Evolutionary conservation across 2,888 invertebrate species (phyloP).

Genomic region (Ariolimax columbianus): DNA sequence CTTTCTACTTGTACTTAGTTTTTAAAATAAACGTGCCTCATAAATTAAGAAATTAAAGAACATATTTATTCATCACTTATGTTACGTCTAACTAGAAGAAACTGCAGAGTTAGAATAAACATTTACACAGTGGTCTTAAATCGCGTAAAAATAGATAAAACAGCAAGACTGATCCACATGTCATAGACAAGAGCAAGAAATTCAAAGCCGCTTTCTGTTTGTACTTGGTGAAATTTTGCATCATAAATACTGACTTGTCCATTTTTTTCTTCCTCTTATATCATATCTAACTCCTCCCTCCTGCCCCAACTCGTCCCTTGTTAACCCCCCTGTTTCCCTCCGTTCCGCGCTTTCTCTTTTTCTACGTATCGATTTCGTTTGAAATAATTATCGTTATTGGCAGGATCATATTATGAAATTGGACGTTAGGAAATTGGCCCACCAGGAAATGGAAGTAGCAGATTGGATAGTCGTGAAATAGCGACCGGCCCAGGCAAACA

Average conservation of each 20-base stretch:
- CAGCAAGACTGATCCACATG: neutral
- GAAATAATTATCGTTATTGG: constrained; percentile 39
- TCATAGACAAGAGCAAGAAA: neutral
- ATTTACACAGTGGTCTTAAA: neutral
- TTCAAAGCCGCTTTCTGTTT: constrained; percentile 2
- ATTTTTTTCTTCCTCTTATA: neutral
- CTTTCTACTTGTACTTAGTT: too few relatives aligned
- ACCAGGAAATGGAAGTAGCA: constrained; percentile 43
- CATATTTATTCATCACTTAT: too few relatives aligned
- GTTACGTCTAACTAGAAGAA: too few relatives aligned
- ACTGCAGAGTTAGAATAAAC: neutral
- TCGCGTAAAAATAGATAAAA: neutral
- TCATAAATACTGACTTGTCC: neutral
- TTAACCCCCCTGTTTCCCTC: neutral
- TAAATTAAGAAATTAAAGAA: too few relatives aligned
- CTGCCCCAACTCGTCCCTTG: neutral
- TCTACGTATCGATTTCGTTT: constrained; percentile 26
- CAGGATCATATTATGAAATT: constrained; percentile 47
- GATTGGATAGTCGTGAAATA: constrained; percentile 43
- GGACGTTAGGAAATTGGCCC: constrained; percentile 48
- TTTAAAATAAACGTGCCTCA: too few relatives aligned
- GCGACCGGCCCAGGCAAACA: constrained; percentile 28
- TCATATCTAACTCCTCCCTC: neutral
- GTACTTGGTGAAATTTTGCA: constrained; percentile 16
- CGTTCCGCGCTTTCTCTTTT: neutral